phyloP scores from a whole-genome alignment of 2,113 vertebrate genomes.

The Harpagus bidentatus region DNA sequence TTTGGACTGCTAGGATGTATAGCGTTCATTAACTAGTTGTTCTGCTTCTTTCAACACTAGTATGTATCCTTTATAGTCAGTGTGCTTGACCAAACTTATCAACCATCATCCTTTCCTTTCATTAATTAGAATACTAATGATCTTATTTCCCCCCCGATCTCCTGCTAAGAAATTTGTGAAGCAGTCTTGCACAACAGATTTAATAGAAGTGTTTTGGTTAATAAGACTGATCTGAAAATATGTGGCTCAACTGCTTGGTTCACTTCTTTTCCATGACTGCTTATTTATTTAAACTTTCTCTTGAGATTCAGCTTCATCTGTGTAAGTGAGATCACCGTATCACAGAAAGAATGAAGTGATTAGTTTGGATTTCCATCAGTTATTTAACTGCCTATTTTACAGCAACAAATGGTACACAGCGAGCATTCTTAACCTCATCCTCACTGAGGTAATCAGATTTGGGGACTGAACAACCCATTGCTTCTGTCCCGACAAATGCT shows the following conservation, averaged over 20 bases:
- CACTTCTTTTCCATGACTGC: neutral
- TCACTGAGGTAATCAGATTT: neutral
- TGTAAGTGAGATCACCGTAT: neutral
- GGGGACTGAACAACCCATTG: neutral
- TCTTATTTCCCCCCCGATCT: neutral
- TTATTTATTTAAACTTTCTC: conserved; percentile 12
- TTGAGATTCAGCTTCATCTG: neutral
- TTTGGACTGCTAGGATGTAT: neutral
- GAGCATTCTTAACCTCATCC: neutral
- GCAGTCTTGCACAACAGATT: conserved; percentile 2
- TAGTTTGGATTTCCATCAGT: neutral
- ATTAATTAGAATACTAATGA: conserved; percentile 18
- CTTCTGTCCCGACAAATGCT: neutral
- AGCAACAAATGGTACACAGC: neutral
- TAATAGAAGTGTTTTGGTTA: conserved; percentile 13
- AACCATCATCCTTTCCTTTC: neutral
- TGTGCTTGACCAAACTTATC: neutral
- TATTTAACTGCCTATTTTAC: neutral
- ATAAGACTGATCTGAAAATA: neutral
- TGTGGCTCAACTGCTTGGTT: neutral
- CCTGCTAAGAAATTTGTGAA: neutral
- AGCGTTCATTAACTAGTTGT: neutral
- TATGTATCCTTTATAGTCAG: neutral
- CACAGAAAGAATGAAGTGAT: neutral
- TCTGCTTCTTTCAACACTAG: neutral